phyloP scores from a whole-genome alignment of 2,113 vertebrate genomes.

The Emydura subglobosa region DNA sequence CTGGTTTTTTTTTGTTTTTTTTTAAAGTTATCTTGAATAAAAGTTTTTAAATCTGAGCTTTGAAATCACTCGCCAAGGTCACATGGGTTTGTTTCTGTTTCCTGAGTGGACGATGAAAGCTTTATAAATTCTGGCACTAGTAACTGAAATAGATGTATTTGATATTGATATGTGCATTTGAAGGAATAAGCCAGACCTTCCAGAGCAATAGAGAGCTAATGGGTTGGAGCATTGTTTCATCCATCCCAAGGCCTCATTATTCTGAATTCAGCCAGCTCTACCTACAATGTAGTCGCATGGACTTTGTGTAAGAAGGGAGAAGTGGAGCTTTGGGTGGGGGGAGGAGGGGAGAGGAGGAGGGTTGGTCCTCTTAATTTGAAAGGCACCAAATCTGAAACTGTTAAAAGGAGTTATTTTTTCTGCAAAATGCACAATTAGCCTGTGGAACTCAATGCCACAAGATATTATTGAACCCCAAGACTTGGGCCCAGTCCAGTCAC shows the following conservation, averaged over 20 bases:
- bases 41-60: neutral
- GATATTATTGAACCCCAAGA: too few species aligned
- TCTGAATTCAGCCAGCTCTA: neutral
- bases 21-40: too few species aligned
- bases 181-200: neutral
- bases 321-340: neutral
- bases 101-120: neutral
- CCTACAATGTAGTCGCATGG: neutral
- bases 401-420: too few species aligned
- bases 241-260: neutral
- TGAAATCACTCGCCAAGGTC: neutral
- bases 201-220: too few species aligned
- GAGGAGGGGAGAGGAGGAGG: neutral
- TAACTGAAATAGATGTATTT: neutral
- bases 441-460: too few species aligned
- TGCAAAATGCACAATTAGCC: too few species aligned
- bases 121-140: neutral
- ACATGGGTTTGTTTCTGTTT: neutral
- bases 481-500: too few species aligned
- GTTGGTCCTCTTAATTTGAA: neutral
- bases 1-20: too few species aligned
- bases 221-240: neutral
- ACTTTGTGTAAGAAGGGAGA: neutral
- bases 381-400: neutral
- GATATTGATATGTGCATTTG: neutral